These are phyloP conservation scores for Ascidia mentula DNA, from an alignment of 23 tunicate genomes.

Conservation along the genomic window DNA sequence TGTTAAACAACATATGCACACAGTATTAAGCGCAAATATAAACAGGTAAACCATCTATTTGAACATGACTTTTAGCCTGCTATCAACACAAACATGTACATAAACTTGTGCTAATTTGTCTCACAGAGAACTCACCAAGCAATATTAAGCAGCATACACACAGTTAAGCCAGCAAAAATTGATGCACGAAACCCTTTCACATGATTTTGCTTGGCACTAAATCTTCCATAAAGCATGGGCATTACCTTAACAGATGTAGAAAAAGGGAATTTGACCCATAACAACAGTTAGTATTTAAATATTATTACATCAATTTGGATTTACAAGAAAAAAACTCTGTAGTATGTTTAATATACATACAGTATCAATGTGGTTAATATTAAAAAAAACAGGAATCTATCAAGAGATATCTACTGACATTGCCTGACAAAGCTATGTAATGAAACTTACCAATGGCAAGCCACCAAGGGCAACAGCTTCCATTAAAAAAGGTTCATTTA, in stretches of 20 bases:
- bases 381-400: too few species aligned
- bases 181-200: conserved; percentile 26
- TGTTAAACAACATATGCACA: too few species aligned
- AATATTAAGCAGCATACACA: conserved; percentile 20
- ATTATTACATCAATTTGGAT: conserved; percentile 4
- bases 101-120: too few species aligned
- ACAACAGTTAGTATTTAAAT: background rate
- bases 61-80: too few species aligned
- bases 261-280: background rate
- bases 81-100: too few species aligned
- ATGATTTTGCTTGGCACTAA: conserved; percentile 1
- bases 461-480: conserved; percentile 35
- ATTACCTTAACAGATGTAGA: conserved; percentile 17
- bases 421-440: background rate
- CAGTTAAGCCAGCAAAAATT: conserved; percentile 16
- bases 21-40: too few species aligned
- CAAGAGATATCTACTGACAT: too few species aligned
- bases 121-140: conserved; percentile 26
- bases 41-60: too few species aligned
- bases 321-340: background rate
- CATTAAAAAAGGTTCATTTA: conserved; percentile 29
- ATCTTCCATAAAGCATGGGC: conserved; percentile 36
- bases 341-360: background rate
- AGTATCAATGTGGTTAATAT: background rate
- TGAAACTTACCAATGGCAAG: conserved; percentile 12